A percentile compares a stretch with the other conserved stretches of the same genome.
phyloP scores from a whole-genome alignment of 1,140 invertebrate species.

The Linepithema humile region DNA sequence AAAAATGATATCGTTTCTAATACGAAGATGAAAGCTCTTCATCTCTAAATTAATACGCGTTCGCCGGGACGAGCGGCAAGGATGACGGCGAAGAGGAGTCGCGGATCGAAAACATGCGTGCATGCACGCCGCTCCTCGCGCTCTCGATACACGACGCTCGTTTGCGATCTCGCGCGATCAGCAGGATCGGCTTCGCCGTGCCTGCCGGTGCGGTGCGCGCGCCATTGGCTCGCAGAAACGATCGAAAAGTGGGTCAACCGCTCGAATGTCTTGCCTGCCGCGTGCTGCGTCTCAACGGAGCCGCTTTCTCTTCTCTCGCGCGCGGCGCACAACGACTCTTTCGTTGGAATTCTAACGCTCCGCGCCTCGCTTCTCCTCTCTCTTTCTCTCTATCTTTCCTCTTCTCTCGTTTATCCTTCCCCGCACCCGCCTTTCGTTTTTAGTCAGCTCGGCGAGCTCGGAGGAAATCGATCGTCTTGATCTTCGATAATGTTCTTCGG shows the following conservation, averaged over 20 bases:
- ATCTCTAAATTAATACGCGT: slow-evolving; percentile 74
- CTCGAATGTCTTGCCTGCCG: slow-evolving; percentile 66
- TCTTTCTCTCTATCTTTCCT: slow-evolving; percentile 12
- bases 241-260: slow-evolving; percentile 78
- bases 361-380: slow-evolving; percentile 61
- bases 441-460: background rate
- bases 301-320: slow-evolving; percentile 79
- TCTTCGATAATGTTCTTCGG: background rate
- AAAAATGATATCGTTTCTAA: too few relatives aligned
- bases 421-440: background rate
- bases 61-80: slow-evolving; percentile 43
- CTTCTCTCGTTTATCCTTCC: slow-evolving; percentile 6
- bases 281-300: slow-evolving; percentile 70
- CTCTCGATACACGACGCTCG: background rate
- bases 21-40: slow-evolving; percentile 38
- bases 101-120: background rate
- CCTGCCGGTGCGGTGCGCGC: slow-evolving; percentile 57
- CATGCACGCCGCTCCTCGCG: background rate
- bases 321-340: slow-evolving; percentile 63
- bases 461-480: background rate
- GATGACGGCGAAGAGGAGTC: too few relatives aligned
- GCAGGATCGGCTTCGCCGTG: slow-evolving; percentile 56
- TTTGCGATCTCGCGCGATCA: slow-evolving; percentile 45
- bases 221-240: slow-evolving; percentile 76
- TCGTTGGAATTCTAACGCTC: slow-evolving; percentile 77